Percentiles rank a stretch among this genome's conserved stretches.
Evolutionary conservation across 1,140 invertebrate genomes (phyloP).

Genomic region (Brachionus rotundiformis): DNA sequence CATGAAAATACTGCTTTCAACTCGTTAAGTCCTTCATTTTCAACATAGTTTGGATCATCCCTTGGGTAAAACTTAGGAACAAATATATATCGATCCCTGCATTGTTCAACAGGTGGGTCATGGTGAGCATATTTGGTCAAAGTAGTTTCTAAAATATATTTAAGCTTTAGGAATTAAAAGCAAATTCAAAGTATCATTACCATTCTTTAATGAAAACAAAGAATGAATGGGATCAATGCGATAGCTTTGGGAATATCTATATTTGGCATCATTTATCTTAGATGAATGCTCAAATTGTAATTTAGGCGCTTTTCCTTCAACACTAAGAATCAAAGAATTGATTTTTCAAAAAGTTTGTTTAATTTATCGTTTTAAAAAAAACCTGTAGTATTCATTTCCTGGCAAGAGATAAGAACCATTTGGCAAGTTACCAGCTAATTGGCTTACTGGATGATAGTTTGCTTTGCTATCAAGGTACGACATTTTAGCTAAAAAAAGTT

Average conservation of each 20-base stretch:
- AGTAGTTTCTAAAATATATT: constrained; percentile 7
- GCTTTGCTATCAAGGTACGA: constrained; percentile 47
- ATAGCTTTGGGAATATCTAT: constrained; percentile 13
- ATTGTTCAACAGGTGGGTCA: constrained; percentile 15
- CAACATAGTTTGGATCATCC: constrained; percentile 37
- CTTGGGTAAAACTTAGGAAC: constrained; percentile 44
- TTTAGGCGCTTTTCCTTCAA: neutral
- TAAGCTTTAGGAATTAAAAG: neutral
- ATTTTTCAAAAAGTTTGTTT: neutral
- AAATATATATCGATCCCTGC: constrained; percentile 46
- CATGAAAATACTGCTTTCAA: neutral
- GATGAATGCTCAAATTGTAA: constrained; percentile 1
- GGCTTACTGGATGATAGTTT: constrained; percentile 45
- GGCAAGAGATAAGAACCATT: constrained; percentile 30
- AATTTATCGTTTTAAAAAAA: neutral
- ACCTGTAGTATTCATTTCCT: constrained; percentile 49
- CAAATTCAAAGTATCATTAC: neutral
- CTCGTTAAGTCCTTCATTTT: neutral
- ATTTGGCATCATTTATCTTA: constrained; percentile 24
- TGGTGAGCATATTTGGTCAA: constrained; percentile 16
- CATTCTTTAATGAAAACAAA: constrained; percentile 28
- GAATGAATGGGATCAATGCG: constrained; percentile 46
- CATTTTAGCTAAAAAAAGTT: neutral
- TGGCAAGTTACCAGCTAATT: constrained; percentile 29
- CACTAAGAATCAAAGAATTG: neutral